These are phyloP conservation scores for Cistogaster globosa DNA, from an alignment of 2,888 invertebrate genomes.

Conservation along the genomic window DNA sequence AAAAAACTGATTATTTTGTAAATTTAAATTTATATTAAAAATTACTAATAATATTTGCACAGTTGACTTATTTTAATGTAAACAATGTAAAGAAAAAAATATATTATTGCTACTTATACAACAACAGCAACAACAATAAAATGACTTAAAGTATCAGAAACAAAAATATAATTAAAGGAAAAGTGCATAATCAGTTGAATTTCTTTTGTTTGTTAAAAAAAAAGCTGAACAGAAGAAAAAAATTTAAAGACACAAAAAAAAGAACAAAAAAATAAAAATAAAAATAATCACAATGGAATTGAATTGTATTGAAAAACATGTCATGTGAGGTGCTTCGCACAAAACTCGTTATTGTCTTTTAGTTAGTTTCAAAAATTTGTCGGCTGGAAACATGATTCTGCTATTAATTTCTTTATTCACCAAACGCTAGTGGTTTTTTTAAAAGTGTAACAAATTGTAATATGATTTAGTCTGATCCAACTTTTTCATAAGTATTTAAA, in stretches of 20 bases:
- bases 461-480: too few relatives aligned
- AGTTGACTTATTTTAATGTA: slow-evolving; percentile 53
- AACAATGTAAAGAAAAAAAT: slow-evolving; percentile 2
- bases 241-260: too few relatives aligned
- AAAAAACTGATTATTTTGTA: slow-evolving; percentile 9
- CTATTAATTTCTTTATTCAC: too few relatives aligned
- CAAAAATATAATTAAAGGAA: slow-evolving; percentile 21
- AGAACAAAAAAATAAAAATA: neutral
- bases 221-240: neutral
- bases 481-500: too few relatives aligned
- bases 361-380: too few relatives aligned
- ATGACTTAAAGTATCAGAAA: neutral
- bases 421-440: too few relatives aligned
- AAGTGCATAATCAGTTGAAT: slow-evolving; percentile 61
- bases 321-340: too few relatives aligned
- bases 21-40: neutral
- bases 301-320: too few relatives aligned
- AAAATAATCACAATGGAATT: too few relatives aligned
- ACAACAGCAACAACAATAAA: slow-evolving; percentile 1
- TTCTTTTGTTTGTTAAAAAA: slow-evolving; percentile 43
- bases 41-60: slow-evolving; percentile 19
- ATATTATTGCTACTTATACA: neutral
- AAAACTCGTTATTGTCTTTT: too few relatives aligned
- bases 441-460: too few relatives aligned
- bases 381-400: too few relatives aligned